A percentile compares a stretch with the other conserved stretches of the same genome.
These are phyloP conservation scores for Gobius niger DNA, from an alignment of 2,113 vertebrate genomes.

Conservation along the genomic window DNA sequence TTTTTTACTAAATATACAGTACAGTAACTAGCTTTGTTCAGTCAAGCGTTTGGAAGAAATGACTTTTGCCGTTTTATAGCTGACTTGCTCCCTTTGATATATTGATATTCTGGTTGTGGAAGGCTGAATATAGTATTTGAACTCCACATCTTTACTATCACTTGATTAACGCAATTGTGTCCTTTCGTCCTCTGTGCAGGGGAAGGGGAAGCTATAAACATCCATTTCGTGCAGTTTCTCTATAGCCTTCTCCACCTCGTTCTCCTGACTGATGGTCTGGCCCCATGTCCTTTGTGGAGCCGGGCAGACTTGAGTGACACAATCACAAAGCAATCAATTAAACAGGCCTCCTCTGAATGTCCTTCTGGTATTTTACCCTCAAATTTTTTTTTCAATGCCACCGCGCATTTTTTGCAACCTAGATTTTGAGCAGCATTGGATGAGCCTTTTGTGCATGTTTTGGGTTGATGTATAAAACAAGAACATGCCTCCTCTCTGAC, in stretches of 20 bases:
- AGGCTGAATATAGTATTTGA: constrained; percentile 27
- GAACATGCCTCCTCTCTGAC: constrained; percentile 37
- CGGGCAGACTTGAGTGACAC: constrained; percentile 46
- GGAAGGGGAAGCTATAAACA: constrained; percentile 8
- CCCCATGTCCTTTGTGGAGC: constrained; percentile 28
- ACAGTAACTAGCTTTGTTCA: not conserved
- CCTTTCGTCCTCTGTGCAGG: constrained; percentile 28
- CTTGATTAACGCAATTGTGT: constrained; percentile 5
- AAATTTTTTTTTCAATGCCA: no score
- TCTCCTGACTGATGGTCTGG: constrained; percentile 40
- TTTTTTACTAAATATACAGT: no score
- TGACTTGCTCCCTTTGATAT: not conserved
- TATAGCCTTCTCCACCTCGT: not conserved
- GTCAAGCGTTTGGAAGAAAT: not conserved
- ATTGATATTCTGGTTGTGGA: constrained; percentile 22
- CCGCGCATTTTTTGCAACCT: no score
- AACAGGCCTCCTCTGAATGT: constrained; percentile 38
- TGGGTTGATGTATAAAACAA: no score
- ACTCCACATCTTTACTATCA: constrained; percentile 14
- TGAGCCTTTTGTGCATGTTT: no score
- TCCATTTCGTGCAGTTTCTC: constrained; percentile 11
- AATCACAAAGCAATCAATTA: constrained; percentile 54
- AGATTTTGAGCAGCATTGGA: no score
- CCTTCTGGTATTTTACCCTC: constrained; percentile 24
- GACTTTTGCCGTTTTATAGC: not conserved